These are phyloP conservation scores for Scrobipalpa costella DNA, from an alignment of 2,888 invertebrate species.

Conservation along the genomic window DNA sequence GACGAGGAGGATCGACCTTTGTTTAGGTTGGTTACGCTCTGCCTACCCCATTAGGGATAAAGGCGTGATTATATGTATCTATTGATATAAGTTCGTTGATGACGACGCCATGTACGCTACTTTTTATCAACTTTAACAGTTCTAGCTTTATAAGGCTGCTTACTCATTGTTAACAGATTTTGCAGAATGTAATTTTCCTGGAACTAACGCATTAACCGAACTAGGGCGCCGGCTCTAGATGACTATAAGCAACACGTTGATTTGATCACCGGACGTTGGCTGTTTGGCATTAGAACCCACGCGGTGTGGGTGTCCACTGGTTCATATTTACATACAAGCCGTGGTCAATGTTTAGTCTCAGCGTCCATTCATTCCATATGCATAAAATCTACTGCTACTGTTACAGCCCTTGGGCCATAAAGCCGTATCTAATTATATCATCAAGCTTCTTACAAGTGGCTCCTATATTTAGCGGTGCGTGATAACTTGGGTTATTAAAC, in stretches of 20 bases:
- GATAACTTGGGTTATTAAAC: slow-evolving; percentile 54
- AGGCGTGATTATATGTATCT: no score
- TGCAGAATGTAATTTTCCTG: slow-evolving; percentile 17
- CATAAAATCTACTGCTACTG: slow-evolving; percentile 27
- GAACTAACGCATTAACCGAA: slow-evolving; percentile 15
- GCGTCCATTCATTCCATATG: slow-evolving; percentile 30
- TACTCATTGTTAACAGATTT: slow-evolving; percentile 3
- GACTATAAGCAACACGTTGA: slow-evolving; percentile 36
- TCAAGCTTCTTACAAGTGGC: slow-evolving; percentile 55
- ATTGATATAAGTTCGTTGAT: not conserved
- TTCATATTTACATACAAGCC: slow-evolving; percentile 28
- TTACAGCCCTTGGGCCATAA: slow-evolving; percentile 42
- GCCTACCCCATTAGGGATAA: no score
- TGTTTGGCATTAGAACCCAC: slow-evolving; percentile 69
- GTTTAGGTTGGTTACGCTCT: no score
- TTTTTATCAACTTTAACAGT: not conserved
- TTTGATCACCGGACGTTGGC: slow-evolving; percentile 68
- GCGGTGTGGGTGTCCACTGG: slow-evolving; percentile 52
- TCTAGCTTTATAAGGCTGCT: not conserved
- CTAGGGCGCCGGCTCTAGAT: slow-evolving; percentile 15
- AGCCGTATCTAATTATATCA: slow-evolving; percentile 54
- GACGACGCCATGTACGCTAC: not conserved
- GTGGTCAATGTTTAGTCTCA: slow-evolving; percentile 37
- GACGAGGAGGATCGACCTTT: no score
- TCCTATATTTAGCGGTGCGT: slow-evolving; percentile 62